A percentile compares a stretch with the other conserved stretches of the same genome.
These are phyloP conservation scores for Hymenochirus boettgeri DNA, from an alignment of 2,113 vertebrate species.

Conservation along the genomic window DNA sequence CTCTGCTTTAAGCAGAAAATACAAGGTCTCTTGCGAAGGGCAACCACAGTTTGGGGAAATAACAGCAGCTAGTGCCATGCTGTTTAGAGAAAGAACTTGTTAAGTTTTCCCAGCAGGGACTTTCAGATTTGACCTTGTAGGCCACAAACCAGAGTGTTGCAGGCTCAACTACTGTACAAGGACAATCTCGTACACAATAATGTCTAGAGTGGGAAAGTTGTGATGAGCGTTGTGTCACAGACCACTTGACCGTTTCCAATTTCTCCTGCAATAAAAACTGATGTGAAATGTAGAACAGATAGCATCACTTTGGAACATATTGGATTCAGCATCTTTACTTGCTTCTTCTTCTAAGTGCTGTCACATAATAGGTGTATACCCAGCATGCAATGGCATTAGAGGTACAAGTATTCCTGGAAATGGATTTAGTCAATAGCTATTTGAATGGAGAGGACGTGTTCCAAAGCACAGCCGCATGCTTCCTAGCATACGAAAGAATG, in stretches of 20 bases:
- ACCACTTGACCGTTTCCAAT: slow-evolving; percentile 46
- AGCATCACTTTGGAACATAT: neutral
- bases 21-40: slow-evolving; percentile 43
- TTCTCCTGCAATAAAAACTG: neutral
- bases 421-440: slow-evolving; percentile 1
- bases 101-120: slow-evolving; percentile 56
- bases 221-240: slow-evolving; percentile 52
- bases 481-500: neutral
- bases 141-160: slow-evolving; percentile 54
- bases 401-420: neutral
- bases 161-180: slow-evolving; percentile 51
- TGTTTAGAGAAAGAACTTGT: slow-evolving; percentile 58
- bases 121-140: slow-evolving; percentile 50
- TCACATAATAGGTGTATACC: neutral
- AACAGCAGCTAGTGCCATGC: slow-evolving; percentile 46
- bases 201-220: slow-evolving; percentile 47
- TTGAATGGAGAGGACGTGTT: neutral
- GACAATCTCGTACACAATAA: slow-evolving; percentile 50
- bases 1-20: neutral
- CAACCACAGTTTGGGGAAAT: slow-evolving; percentile 46
- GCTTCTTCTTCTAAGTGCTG: neutral
- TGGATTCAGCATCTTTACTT: slow-evolving; percentile 1
- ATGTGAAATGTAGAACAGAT: slow-evolving; percentile 3
- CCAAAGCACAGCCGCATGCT: neutral
- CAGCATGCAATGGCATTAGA: neutral